Percentiles rank a stretch among this genome's conserved stretches.
These are phyloP conservation scores for Tetragonula clypearis DNA, from an alignment of 1,140 invertebrate species.

Conservation along the genomic window DNA sequence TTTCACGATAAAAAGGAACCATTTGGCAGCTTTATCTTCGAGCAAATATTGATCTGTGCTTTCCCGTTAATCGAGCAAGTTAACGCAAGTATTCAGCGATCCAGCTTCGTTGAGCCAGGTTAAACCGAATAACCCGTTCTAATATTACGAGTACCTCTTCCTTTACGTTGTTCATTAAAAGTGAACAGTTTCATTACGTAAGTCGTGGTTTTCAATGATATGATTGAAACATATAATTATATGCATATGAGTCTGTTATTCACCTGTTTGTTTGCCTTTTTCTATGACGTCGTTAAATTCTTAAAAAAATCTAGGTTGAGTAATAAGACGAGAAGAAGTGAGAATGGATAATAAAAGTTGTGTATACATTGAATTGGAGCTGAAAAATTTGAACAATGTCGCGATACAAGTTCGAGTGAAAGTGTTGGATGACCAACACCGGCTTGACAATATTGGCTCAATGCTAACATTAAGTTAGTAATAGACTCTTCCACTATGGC, in stretches of 20 bases:
- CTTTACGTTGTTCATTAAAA: neutral
- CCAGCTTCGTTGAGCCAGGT: neutral
- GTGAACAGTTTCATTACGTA: neutral
- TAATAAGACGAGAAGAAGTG: neutral
- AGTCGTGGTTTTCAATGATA: neutral
- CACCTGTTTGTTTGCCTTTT: neutral
- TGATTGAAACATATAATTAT: neutral
- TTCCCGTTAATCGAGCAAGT: constrained; percentile 12
- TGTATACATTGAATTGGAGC: neutral
- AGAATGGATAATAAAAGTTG: neutral
- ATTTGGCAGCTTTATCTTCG: constrained; percentile 9
- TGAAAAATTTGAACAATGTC: neutral
- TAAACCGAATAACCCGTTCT: neutral
- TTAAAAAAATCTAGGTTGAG: neutral
- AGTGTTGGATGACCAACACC: too few species aligned
- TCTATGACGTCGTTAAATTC: constrained; percentile 12
- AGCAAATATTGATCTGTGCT: constrained; percentile 26
- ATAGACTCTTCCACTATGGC: too few species aligned
- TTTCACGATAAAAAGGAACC: constrained; percentile 5
- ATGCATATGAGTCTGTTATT: neutral
- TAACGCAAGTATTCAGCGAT: neutral
- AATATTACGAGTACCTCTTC: neutral
- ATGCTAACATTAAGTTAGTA: too few species aligned
- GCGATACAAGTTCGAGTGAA: neutral
- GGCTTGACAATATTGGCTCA: too few species aligned